These are phyloP conservation scores for Neoarius graeffei DNA, from an alignment of 2,113 vertebrate species.

Conservation along the genomic window DNA sequence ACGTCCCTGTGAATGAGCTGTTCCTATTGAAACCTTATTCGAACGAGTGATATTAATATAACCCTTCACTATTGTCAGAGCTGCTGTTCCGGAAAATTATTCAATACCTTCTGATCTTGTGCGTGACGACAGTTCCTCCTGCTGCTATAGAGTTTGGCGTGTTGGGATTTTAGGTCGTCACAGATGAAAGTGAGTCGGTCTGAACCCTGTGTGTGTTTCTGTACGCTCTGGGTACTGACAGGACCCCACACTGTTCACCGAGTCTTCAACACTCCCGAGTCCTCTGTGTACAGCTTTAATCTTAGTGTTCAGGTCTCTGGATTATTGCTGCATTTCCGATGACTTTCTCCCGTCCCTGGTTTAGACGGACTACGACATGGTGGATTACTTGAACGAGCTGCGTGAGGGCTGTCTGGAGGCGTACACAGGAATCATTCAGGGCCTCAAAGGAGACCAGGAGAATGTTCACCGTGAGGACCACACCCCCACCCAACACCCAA, in stretches of 20 bases:
- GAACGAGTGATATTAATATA: not conserved
- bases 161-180: conserved; percentile 27
- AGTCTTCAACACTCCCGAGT: not conserved
- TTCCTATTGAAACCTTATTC: not conserved
- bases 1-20: not conserved
- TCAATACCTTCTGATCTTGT: not conserved
- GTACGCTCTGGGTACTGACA: conserved; percentile 12
- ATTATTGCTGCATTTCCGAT: not conserved
- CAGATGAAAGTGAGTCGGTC: conserved; percentile 18
- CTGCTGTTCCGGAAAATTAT: not conserved
- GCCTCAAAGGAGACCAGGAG: conserved; percentile 97
- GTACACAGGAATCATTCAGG: conserved; percentile 96
- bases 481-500: not conserved
- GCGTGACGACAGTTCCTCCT: conserved; percentile 33
- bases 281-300: not conserved
- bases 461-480: conserved; percentile 94
- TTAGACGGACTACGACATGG: conserved; percentile 98
- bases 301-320: not conserved
- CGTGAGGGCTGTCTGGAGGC: conserved; percentile 96
- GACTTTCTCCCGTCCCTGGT: not conserved
- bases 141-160: conserved; percentile 13
- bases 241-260: not conserved
- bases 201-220: not conserved
- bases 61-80: not conserved
- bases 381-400: conserved; percentile 97